phyloP scores from a whole-genome alignment of 2,113 vertebrate genomes.

The Todiramphus saurophagus region DNA sequence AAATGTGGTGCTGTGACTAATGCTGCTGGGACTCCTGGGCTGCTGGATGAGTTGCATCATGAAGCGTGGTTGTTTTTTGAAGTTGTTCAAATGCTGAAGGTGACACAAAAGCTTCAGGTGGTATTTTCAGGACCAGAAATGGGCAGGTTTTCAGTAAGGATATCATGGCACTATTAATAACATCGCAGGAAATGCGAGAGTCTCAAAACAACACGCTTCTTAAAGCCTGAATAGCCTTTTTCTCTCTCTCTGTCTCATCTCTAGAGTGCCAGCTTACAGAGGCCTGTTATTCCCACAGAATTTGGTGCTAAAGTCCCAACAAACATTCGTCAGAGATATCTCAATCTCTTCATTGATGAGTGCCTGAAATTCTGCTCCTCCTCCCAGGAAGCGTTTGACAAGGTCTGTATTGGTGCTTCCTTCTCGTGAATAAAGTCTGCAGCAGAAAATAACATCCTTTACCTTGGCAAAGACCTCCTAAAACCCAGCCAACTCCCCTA shows the following conservation, averaged over 20 bases:
- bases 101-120: background rate
- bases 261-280: slow-evolving; percentile 87
- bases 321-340: slow-evolving; percentile 92
- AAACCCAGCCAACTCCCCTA: background rate
- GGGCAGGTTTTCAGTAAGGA: slow-evolving; percentile 28
- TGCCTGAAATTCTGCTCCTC: slow-evolving; percentile 88
- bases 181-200: background rate
- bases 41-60: background rate
- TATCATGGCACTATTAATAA: background rate
- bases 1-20: background rate
- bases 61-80: background rate
- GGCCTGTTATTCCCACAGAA: slow-evolving; percentile 91
- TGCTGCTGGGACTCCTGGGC: background rate
- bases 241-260: slow-evolving; percentile 13
- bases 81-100: background rate
- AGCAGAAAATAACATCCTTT: background rate
- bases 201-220: background rate
- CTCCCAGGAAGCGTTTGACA: slow-evolving; percentile 86
- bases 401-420: slow-evolving; percentile 72
- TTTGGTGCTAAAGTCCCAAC: slow-evolving; percentile 95
- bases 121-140: background rate
- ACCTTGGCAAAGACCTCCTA: background rate
- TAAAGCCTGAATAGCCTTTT: background rate
- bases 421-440: background rate
- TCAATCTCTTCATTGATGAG: slow-evolving; percentile 95